Evolutionary conservation across 2,888 invertebrate genomes (phyloP).

Genomic region (Papilio protenor): DNA sequence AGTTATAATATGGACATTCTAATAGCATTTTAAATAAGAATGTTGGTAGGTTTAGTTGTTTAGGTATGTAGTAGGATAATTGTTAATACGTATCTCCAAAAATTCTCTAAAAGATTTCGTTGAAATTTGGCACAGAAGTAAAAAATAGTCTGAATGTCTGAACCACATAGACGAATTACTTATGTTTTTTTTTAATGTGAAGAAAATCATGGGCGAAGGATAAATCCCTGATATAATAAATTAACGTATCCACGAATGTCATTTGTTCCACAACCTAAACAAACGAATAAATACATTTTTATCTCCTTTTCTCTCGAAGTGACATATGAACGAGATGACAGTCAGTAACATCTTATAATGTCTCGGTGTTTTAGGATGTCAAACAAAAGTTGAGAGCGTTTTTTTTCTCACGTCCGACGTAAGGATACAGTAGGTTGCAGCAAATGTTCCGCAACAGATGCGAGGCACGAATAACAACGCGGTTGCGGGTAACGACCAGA

Average conservation of each 20-base stretch:
- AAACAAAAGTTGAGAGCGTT: slow-evolving; percentile 48
- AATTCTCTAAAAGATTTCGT: no score
- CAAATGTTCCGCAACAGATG: slow-evolving; percentile 34
- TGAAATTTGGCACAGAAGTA: no score
- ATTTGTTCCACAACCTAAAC: neutral
- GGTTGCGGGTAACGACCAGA: slow-evolving; percentile 16
- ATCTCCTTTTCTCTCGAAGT: slow-evolving; percentile 43
- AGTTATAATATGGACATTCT: neutral
- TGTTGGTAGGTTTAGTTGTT: neutral
- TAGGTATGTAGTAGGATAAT: no score
- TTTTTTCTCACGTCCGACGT: slow-evolving; percentile 66
- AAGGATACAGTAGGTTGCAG: slow-evolving; percentile 61
- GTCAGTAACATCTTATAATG: neutral
- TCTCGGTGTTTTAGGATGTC: neutral
- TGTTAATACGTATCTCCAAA: no score
- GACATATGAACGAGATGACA: slow-evolving; percentile 55
- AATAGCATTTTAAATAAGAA: neutral
- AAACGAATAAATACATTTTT: neutral
- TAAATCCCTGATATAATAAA: no score
- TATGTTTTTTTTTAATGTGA: no score
- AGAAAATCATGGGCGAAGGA: no score
- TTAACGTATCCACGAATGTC: no score
- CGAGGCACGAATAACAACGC: slow-evolving; percentile 33
- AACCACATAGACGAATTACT: no score
- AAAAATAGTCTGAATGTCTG: no score